Conservation (phyloP, 1,140 invertebrate genomes). For the Drosophila athabasca region DNA sequence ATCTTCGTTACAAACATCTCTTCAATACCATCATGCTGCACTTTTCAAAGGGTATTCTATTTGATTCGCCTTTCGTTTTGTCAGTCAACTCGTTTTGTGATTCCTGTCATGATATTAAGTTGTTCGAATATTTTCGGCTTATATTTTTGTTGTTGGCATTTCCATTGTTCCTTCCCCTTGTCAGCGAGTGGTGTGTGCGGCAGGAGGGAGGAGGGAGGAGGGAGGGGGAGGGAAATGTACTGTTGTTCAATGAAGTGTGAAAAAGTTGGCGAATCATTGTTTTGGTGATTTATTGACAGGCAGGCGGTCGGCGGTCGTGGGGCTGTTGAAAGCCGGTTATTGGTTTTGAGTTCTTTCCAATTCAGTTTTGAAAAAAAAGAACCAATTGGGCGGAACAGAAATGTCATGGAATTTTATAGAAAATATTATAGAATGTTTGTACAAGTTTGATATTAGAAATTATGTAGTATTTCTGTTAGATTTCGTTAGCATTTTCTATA, state of each 20-base stretch:
- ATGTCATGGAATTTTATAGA: background rate
- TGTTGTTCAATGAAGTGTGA: conserved; percentile 25
- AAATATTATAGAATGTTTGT: background rate
- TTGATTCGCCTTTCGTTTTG: conserved; percentile 28
- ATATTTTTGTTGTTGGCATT: conserved; percentile 28
- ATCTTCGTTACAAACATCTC: too few relatives aligned
- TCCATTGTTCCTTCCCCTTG: conserved; percentile 20
- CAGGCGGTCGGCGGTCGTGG: too few relatives aligned
- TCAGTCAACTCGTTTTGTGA: conserved; percentile 14
- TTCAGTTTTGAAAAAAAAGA: conserved; percentile 24
- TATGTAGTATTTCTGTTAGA: background rate
- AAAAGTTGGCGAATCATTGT: conserved; percentile 31
- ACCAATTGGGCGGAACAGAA: background rate
- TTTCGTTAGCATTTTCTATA: too few relatives aligned
- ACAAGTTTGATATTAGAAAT: background rate
- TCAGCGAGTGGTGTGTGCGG: background rate
- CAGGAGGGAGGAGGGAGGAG: too few relatives aligned
- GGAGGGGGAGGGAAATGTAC: too few relatives aligned
- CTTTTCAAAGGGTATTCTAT: conserved; percentile 3
- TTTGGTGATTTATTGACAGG: conserved; percentile 51
- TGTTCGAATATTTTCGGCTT: conserved; percentile 4
- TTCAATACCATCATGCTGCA: too few relatives aligned
- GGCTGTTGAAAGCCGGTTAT: conserved; percentile 38
- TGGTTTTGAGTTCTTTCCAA: conserved; percentile 26
- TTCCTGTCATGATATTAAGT: conserved; percentile 47